Evolutionary conservation across 2,797 vertebrate species (phyloP), one percentile per base, ranked within the genome.

Genomic region (Otus scops): DNA sequence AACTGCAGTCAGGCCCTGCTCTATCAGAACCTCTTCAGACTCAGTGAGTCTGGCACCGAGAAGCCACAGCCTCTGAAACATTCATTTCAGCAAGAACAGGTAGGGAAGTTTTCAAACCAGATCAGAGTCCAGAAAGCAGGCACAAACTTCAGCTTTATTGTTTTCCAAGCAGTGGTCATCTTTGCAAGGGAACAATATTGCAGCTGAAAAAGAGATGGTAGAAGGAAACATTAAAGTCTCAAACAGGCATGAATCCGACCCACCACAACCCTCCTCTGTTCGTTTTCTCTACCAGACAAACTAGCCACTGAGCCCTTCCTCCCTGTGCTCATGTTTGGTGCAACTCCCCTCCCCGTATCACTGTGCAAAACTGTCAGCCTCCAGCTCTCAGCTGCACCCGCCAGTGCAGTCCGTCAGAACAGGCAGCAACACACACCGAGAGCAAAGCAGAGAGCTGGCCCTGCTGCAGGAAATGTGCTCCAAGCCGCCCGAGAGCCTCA

Each of bases 161-260:
- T 43, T 90, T 73, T 83, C 56, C 63, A 67, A 69, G 75, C 27
- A 47, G 28, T 7, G 60, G 61, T 98, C 97, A 98, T 98, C 98
- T 98, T 48, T 98, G 97, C 88, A 98, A 94, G 76, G 98, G 98
- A 67, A 98, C 32, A 61, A 98, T 98, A 77, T 98, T 98, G 94
- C 98, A 98, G 63, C 98, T 98, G 95, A 69, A 93, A 92, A 79
- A 85, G 51, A 67, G 7, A 92, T 6, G 3, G 9, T 8, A 84
- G 43, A 64, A 78, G 11, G 11, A 80, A 86, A 63, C 19, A 9
- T 1, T 61, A 27, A 65, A 13, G 20, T n/a, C 47, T 81, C 54
- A 15, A 43, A 43, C 17, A 18, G 20, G 30, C 21, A 20, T 7
- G 6, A 41, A 50, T 56, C 48, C 83, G 32, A 71, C 28, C 73